Evolutionary conservation across 2,113 vertebrate genomes (phyloP).

Genomic region (Trichomycterus rosablanca): DNA sequence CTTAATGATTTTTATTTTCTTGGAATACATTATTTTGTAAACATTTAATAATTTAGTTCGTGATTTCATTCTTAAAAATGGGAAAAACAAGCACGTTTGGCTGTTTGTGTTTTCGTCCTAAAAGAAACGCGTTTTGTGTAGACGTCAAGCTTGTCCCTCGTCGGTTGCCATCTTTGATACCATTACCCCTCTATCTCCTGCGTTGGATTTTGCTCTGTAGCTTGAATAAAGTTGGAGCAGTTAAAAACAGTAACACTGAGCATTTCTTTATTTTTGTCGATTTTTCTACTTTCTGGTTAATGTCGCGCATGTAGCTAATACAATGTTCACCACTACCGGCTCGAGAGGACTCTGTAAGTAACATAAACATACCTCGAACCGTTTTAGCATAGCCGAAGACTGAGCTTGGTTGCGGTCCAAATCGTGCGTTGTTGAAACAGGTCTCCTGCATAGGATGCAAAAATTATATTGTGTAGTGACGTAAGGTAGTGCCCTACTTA

Average conservation of each 20-base stretch:
- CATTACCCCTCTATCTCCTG: conserved; percentile 31
- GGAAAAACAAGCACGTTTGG: no score
- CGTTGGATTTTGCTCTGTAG: conserved; percentile 46
- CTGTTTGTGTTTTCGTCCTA: no score
- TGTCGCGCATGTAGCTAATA: neutral
- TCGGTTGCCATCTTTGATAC: conserved; percentile 27
- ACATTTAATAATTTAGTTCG: no score
- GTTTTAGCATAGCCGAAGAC: neutral
- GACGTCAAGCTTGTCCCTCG: conserved; percentile 30
- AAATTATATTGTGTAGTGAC: neutral
- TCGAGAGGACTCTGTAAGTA: conserved; percentile 70
- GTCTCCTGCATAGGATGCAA: neutral
- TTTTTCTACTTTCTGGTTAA: neutral
- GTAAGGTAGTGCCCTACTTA: neutral
- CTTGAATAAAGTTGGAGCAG: conserved; percentile 52
- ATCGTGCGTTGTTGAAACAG: neutral
- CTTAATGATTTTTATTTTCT: no score
- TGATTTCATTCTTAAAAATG: no score
- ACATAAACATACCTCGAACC: conserved; percentile 3
- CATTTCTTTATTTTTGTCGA: neutral
- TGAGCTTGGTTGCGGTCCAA: conserved; percentile 29
- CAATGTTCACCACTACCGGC: conserved; percentile 70
- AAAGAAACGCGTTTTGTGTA: conserved; percentile 22
- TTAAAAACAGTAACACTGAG: conserved; percentile 28
- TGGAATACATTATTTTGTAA: no score